These are phyloP conservation scores for Pachliopta kotzebuea DNA, from an alignment of 2,888 invertebrate genomes.

Conservation along the genomic window DNA sequence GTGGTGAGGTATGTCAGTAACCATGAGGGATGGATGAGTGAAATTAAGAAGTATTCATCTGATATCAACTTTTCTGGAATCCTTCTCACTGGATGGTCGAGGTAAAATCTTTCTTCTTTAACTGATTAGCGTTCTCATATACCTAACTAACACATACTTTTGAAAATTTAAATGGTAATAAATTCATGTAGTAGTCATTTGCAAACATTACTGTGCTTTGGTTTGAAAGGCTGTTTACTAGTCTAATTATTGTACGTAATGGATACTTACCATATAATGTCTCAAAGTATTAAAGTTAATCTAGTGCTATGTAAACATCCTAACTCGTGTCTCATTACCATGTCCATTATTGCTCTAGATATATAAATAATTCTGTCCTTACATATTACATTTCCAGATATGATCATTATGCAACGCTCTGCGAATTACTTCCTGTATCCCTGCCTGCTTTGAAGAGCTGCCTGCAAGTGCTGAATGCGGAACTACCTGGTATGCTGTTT, in stretches of 20 bases:
- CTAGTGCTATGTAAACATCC: too few species aligned
- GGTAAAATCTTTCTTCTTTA: constrained; percentile 55
- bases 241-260: too few species aligned
- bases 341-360: too few species aligned
- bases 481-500: background rate
- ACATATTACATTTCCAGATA: constrained; percentile 67
- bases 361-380: background rate
- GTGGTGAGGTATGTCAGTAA: constrained; percentile 87
- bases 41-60: constrained; percentile 69
- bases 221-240: too few species aligned
- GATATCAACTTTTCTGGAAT: constrained; percentile 82
- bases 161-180: too few species aligned
- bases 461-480: constrained; percentile 63
- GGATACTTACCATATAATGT: too few species aligned
- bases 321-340: too few species aligned
- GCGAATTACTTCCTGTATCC: constrained; percentile 83
- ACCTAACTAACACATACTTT: too few species aligned
- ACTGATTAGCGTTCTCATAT: too few species aligned
- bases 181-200: too few species aligned
- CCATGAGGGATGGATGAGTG: constrained; percentile 86
- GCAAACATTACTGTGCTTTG: too few species aligned
- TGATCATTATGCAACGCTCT: constrained; percentile 87
- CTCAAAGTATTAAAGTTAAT: too few species aligned
- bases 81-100: constrained; percentile 87
- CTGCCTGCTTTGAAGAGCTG: constrained; percentile 83